Evolutionary conservation across 2,888 invertebrate species (phyloP).

Genomic region (Orthosia gothica): DNA sequence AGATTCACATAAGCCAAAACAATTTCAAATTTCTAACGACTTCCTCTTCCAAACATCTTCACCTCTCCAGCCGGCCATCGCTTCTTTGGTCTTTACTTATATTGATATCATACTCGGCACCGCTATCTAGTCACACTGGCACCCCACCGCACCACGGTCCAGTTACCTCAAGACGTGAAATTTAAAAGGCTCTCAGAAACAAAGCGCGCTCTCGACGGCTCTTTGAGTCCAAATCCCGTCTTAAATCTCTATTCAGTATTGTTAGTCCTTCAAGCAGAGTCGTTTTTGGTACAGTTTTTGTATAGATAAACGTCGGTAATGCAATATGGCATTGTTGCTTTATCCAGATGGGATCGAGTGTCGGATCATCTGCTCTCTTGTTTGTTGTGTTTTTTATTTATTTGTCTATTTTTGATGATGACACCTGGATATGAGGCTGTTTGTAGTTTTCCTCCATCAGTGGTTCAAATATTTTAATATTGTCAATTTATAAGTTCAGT

Average conservation of each 20-base stretch:
- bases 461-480: no score
- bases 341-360: slow-evolving; percentile 79
- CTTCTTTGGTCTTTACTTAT: neutral
- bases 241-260: slow-evolving; percentile 87
- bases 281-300: slow-evolving; percentile 78
- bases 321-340: slow-evolving; percentile 86
- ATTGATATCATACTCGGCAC: no score
- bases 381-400: slow-evolving; percentile 60
- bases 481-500: neutral
- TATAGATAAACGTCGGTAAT: slow-evolving; percentile 79
- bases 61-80: no score
- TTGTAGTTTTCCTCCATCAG: neutral
- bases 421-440: slow-evolving; percentile 49
- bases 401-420: slow-evolving; percentile 55
- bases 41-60: neutral
- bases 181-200: slow-evolving; percentile 86
- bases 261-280: slow-evolving; percentile 79
- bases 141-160: slow-evolving; percentile 72
- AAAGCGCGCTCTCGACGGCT: slow-evolving; percentile 78
- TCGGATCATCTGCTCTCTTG: slow-evolving; percentile 78
- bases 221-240: slow-evolving; percentile 89
- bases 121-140: slow-evolving; percentile 54
- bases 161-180: slow-evolving; percentile 82
- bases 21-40: no score
- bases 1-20: no score